Base-by-base conservation (phyloP, 2,113 vertebrate genomes). In the Campylomormyrus tamandua region DNA sequence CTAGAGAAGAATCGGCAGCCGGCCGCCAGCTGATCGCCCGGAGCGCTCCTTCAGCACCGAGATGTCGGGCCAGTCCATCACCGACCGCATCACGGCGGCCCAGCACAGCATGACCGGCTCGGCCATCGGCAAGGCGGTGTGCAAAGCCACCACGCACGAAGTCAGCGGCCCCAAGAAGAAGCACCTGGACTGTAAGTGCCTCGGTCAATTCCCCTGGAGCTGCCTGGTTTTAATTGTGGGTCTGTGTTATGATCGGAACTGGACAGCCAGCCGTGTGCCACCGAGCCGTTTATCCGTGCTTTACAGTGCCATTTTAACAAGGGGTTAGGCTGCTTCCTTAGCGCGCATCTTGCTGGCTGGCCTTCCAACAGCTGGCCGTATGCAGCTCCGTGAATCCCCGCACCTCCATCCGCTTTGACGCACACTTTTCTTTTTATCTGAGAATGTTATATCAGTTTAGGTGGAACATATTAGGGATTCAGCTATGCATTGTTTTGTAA, bases 91-190 rank as follows among this genome's bases (percentile, higher is more conserved):
- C 95, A 95, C 96, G 92, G 96, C 97, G 91, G 97, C 97, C 88
- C 97, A 97, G 94, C 97, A 97, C 96, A 96, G 96, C 92, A 97
- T 97, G 95, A 97, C 96, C 93, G 97, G 97, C 10, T 97, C 97
- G 58, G 96, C 97, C 87, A 94, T 98, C 92, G 95, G 97, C 94
- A 97, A 97, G 91, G 96, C 96, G 66, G 97, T 97, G 53, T 98
- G 97, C 94, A 97, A 98, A 95, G 96, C 97, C 92, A 97, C 96
- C 91, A 98, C 97, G 91, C 97, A 98, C 90, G 97, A 98, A 94
- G 96, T 97, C 94, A 97, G 97, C 96, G 97, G 97, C 92, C 97
- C 97, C 92, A 98, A 98, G 95, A 97, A 97, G 96, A 98, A 97
- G 90, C 97, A 98, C 95, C 95, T 97, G 94, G 97, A 97, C 94